Conservation (phyloP, 1,140 invertebrate genomes). For the Bombus pyrosoma region DNA sequence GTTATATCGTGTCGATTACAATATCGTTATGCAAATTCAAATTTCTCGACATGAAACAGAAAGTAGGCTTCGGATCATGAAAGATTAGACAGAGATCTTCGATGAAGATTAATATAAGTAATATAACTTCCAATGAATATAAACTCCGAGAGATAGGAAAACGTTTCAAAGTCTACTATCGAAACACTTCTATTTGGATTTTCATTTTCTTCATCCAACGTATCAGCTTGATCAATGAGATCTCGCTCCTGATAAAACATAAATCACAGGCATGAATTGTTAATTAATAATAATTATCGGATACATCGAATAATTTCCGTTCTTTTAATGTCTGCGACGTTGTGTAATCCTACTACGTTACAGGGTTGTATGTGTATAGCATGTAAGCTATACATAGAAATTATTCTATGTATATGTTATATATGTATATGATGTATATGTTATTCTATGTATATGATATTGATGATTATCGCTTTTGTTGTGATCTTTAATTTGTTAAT, state of each 20-base stretch:
- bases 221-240: conserved; percentile 42
- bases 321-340: conserved; percentile 10
- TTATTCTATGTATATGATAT: no score
- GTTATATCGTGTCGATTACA: no score
- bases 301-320: conserved; percentile 29
- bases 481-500: background rate
- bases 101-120: background rate
- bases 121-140: background rate
- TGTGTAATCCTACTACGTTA: conserved; percentile 18
- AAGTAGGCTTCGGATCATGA: conserved; percentile 4
- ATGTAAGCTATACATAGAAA: no score
- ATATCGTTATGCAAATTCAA: no score
- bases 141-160: background rate
- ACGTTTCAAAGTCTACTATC: conserved; percentile 11
- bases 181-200: background rate
- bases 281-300: conserved; percentile 54
- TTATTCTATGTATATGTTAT: no score
- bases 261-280: conserved; percentile 45
- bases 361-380: no score
- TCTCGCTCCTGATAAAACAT: conserved; percentile 51
- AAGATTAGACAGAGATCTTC: conserved; percentile 25
- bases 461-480: background rate
- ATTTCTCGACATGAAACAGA: background rate
- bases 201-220: background rate
- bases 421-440: no score